Evolutionary conservation across 2,888 invertebrate genomes (phyloP), one percentile per base, ranked within the genome.

Genomic region (Reticulitermes lucifugus): DNA sequence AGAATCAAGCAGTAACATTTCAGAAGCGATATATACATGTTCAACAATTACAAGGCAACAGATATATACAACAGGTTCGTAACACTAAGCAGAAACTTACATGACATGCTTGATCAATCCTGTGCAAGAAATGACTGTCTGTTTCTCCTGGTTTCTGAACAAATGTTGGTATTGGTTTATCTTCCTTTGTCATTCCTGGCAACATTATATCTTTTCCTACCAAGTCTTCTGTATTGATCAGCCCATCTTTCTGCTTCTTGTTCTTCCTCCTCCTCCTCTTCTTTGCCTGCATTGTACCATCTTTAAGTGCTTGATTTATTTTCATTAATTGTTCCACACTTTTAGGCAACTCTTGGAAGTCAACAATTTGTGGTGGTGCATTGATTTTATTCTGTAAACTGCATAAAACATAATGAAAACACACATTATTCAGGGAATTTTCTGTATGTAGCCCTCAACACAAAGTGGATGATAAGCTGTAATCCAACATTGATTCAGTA

Each of bases 311-410:
- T 82, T 86, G 35, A 71, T 71, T 86, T 18, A 85, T 35, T 77
- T 59, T 65, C 41, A 79, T 82, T 29, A 86, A 43, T 14, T 22
- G 21, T 59, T 92, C 91, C n/a, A 96, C 91, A 87, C 94, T 95
- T 87, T 93, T 94, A 0, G 96, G 95, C 51, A 96, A 90, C n/a
- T 94, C 94, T 90, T 97, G 96, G 5, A 94, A 94, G 87, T 95
- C 94, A 2, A 93, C 92, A 88, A 95, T 93, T 71, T 91, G 91
- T 0, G 97, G 96, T 0, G 96, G 95, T 84, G 94, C 94, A 90
- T 97, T 96, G 85, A 96, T 95, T 90, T 95, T 95, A 60, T 93
- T 92, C 89, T 94, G 94, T 88, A 96, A 90, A 88, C 96, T 96
- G 89, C 86, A 65, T 12, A 65, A 25, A 65, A 65, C 25, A 10